Conservation (phyloP, 2,113 vertebrate genomes). For the Podarcis raffonei region DNA sequence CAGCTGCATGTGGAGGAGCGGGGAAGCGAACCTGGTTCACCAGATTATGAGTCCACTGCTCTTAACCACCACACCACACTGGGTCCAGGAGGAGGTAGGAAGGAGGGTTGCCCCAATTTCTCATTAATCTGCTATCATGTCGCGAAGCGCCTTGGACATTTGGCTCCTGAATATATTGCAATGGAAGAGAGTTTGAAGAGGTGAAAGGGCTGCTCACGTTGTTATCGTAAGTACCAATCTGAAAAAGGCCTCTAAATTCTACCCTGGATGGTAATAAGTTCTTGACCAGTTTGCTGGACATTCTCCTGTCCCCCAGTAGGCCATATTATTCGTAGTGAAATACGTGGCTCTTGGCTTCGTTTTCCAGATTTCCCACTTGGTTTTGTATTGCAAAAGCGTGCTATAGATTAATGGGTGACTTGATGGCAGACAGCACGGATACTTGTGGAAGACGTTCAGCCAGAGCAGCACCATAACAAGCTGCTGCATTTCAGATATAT, state of each 20-base stretch:
- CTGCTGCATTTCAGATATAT: not conserved
- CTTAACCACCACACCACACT: too few species aligned
- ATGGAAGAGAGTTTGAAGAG: not conserved
- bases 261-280: not conserved
- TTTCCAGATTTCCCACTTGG: too few species aligned
- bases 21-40: too few species aligned
- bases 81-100: not conserved
- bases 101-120: not conserved
- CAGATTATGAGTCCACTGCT: too few species aligned
- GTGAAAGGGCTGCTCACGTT: not conserved
- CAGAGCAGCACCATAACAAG: not conserved
- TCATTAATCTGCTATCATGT: not conserved
- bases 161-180: not conserved
- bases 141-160: not conserved
- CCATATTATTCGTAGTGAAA: not conserved
- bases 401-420: not conserved
- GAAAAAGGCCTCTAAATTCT: not conserved
- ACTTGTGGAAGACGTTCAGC: not conserved
- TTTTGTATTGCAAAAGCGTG: not conserved
- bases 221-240: not conserved
- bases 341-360: not conserved
- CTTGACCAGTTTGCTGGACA: not conserved
- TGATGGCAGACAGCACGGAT: not conserved
- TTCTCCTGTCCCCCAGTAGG: not conserved
- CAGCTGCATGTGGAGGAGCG: too few species aligned